A percentile compares a stretch with the other conserved stretches of the same genome.
phyloP scores from a whole-genome alignment of 2,113 vertebrate genomes.

The Marmota monax region DNA sequence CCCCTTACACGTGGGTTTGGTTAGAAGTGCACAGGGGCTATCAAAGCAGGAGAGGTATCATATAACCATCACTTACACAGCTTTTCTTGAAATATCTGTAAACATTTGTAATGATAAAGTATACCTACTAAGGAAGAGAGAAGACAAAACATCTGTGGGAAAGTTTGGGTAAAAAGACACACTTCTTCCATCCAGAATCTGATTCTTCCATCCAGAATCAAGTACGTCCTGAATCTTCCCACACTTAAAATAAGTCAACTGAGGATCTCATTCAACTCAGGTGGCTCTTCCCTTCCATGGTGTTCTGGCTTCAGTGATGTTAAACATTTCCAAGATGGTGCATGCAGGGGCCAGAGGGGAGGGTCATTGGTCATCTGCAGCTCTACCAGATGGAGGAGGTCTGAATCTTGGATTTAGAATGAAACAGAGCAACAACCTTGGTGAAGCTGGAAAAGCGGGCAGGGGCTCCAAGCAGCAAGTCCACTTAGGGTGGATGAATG shows the following conservation, averaged over 20 bases:
- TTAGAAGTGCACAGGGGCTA: slow-evolving; percentile 13
- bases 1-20: neutral
- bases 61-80: neutral
- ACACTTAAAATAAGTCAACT: neutral
- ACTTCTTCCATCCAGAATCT: neutral
- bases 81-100: neutral
- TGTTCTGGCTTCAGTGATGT: rapidly evolving
- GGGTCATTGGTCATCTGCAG: rapidly evolving
- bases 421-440: neutral
- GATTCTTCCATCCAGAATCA: no score
- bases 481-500: neutral
- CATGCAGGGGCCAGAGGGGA: rapidly evolving
- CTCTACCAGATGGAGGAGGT: neutral
- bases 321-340: neutral
- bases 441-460: neutral
- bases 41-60: neutral
- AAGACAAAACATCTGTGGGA: neutral
- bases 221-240: neutral
- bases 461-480: neutral
- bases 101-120: neutral
- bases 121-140: neutral
- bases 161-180: neutral
- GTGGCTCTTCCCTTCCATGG: no score
- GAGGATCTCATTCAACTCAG: neutral
- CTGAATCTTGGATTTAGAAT: neutral